Base-by-base conservation (phyloP, 2,797 vertebrate species). In the Decapterus maruadsi region DNA sequence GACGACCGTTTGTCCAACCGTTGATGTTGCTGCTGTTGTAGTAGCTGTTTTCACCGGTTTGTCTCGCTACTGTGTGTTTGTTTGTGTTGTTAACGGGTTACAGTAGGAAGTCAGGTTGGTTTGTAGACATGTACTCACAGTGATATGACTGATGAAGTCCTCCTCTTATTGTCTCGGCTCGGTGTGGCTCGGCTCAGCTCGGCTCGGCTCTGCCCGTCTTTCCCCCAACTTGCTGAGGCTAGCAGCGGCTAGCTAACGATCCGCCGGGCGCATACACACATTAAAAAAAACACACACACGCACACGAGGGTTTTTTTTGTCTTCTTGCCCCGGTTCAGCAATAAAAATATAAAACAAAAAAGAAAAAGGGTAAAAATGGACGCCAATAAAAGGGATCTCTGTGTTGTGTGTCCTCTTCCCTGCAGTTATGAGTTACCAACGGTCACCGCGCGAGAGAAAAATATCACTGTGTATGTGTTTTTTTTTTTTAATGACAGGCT, bases 161-260 rank as follows among this genome's bases (percentile, higher is more conserved):
- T 73, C 45, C 84, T 73, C 45, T 79, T 83, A 67, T 69, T 73
- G 80, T 81, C 74, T 55, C 42, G 11, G 42, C 62, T 43, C 79
- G 20, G 20, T 40, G 84, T 45, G 58, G 57, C 61, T 68, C 56
- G 12, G 14, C 12, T 16, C 4, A 16, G 43, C 42, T 16, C 40
- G 43, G 13, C 34, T 36, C 14, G 5, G 6, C 34, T 8, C 29
- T 29, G 53, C 38, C 34, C 34, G 34, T 3, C 4, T 51, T 42
- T 26, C 29, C 34, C 65, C 34, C 65, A 90, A 93, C 89, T 91
- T 91, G 90, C 81, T 43, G 80, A 72, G 40, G 88, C 72, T 86
- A 91, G 79, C 90, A 56, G 26, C 26, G 12, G 82, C 88, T 80
- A 86, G 88, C 91, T 88, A 81, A 77, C 68, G 79, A 55, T 84